Evolutionary conservation across 30 jellyfish, hydroid and myxozoan genomes (phyloP), one percentile per base, ranked within the genome.

Genomic region (Pseudorhiza aurosa): DNA sequence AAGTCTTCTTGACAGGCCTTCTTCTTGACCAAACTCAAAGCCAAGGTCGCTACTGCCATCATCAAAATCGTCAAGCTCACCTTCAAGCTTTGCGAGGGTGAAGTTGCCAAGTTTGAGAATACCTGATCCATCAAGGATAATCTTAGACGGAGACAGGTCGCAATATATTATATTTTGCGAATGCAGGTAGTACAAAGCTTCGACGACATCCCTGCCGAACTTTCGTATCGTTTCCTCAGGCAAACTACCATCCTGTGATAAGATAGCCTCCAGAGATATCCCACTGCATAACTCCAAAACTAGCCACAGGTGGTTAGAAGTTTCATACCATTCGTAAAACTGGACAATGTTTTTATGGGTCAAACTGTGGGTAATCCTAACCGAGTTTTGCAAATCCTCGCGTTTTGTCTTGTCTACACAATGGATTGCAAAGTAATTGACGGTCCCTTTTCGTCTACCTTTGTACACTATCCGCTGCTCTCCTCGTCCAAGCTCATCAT

Each of bases 211-310:
- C 72, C 69, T 91, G 8, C 91, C 95, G 77, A 91, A 91, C 12
- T 65, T 56, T 46, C 83, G 24, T 1, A 91, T 70, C 0, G 91
- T 84, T 14, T 77, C 80, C 55, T 91, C 98, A 18, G 98, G 98
- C 28, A 91, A 37, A 62, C 19, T 65, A 0, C 69, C 55, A 68
- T 91, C 98, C 40, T 83, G 95, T 25, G 35, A 43, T 2, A 91
- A 53, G 0, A 91, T 75, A 12, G 81, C 46, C 33, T 85, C 87
- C 63, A 91, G 67, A 3, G 90, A 33, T 17, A 78, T 76, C 1
- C 98, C 98, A 59, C 91, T 84, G 71, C 98, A 91, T 2, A 91
- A 88, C 42, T 91, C 98, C 35, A 91, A 95, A 53, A 91, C 98
- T 37, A 91, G 87, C 98, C 98, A 91, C 31, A 91, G 45, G 43